Evolutionary conservation across 92 coral and sea anemone genomes (phyloP), one percentile per base, ranked within the genome.

Genomic region (Virgularia gustaviana): DNA sequence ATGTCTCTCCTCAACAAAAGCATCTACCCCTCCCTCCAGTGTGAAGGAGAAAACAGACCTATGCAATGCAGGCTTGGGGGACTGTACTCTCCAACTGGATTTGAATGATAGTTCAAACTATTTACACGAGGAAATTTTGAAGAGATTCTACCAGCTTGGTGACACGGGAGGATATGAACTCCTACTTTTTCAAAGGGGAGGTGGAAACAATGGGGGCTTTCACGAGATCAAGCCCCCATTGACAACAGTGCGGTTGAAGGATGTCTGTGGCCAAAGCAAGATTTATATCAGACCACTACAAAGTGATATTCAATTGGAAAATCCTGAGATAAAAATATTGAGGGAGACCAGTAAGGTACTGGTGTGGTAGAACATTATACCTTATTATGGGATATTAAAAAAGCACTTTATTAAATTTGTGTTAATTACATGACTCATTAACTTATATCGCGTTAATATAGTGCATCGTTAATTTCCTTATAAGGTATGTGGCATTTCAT

Each of bases 21-120:
- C 75, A 6, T 16, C 31, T 24, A 77, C 61, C 41, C 78, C 83
- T 30, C 83, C 87, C 16, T 13, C 54, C 20, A 36, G 65, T 12
- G 60, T 82, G 25, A 77, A 61, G 52, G 87, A 82, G 27, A 49
- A 79, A 18, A 68, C 87, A 24, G 22, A 56, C 3, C 59, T 82
- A 28, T 62, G 78, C 0, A 83, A 83, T 78, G 38, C 66, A 28
- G 87, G 87, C 36, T 67, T 83, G 22, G 87, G 79, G 30, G 87
- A 83, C 39, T 36, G 56, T 15, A 68, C 72, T 54, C 56, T 83
- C 20, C 57, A 76, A 18, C 59, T 77, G 43, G 56, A 38, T 10
- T 62, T 68, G 63, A 30, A 59, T 30, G 41, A 59, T 33, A 75
- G 56, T 53, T 55, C 62, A 35, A 70, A 62, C 15, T 82, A 66